Base-by-base conservation (phyloP, 2,888 invertebrate genomes). In the Drosophila longiperda region DNA sequence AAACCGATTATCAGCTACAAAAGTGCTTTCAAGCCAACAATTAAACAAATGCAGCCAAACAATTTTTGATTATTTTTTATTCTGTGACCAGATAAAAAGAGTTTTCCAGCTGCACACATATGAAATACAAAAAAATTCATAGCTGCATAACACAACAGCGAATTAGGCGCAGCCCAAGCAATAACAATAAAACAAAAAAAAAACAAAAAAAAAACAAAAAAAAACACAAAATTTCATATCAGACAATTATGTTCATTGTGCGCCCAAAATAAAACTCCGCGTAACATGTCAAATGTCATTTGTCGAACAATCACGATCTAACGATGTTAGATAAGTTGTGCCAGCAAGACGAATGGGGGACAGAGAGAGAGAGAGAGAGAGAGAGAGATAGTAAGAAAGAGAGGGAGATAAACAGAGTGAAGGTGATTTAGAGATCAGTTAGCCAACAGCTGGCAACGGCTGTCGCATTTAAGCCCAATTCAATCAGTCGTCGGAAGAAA, bases 231-330 rank as follows among this genome's bases (percentile, higher is more conserved):
- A 64, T 60, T 71, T 61, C 50, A 57, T 61, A 75, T 66, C 66
- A 65, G 45, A 68, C 81, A 83, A 87, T 87, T 85, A 85, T 67
- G 83, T 71, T 76, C 34, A 77, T 67, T 80, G 69, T 83, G 75
- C 55, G 23, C 50, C 61, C 50, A 42, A 50, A 42, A 62, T 52
- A 68, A 66, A 75, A 78, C 69, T 62, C 78, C 87, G 70, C 79
- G 80, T 72, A 90, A 90, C 90, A 87, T 87, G 87, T 87, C 87
- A 87, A 87, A 87, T 90, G 87, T 90, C 90, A 90, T 87, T 90
- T 90, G 82, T 70, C 69, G 72, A 33, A 80, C 83, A 82, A 84
- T 90, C 90, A 86, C 90, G 90, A 90, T 88, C 75, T 61, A 66
- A 84, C 64, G 59, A 75, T 74, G 79, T 89, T 87, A 79, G 89